Base-by-base conservation (phyloP, 2,113 vertebrate species). In the Platysteira castanea region DNA sequence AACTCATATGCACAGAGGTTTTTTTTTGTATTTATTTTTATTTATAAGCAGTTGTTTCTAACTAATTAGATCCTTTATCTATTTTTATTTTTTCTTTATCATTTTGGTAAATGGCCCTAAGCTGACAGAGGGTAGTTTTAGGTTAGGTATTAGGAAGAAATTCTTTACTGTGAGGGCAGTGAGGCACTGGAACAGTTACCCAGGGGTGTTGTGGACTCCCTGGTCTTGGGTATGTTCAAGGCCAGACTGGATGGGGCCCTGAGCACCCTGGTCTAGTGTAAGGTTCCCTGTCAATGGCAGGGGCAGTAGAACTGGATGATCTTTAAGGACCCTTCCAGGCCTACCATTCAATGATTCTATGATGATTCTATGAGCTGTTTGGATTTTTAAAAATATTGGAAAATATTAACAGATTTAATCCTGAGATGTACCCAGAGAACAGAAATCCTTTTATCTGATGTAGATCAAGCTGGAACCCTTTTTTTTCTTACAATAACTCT, bases 61-160 rank as follows among this genome's bases (percentile, higher is more conserved):
- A 9, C 23, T 59, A 63, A 33, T 61, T 52, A 59, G 2, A 27
- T 56, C 41, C 2, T 69, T 84, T 69, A 60, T 20, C 31, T 57
- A 10, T 37, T 28, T n/a, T 68, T 53, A 50, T 3, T 8, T 53
- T 82, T 60, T 46, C n/a, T 68, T 60, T 3, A 31, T 41, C 9
- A 6, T 50, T 68, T 82, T 53, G 28, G 16, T 24, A 59, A 68
- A 54, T 61, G 47, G n/a, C 30, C 1, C 0, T 26, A 68, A 68
- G 13, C 7, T 68, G 69, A n/a, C 0, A 0, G 53, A 60, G 20
- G 7, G 24, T 53, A 67, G 16, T 12, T 46, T 70, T 39, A 13
- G 23, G 27, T 41, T 47, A 46, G 21, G 27, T 54, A 27, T 35
- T 35, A 47, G 24, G 46, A 31, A 35, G 47, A 47, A 76, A 47